A percentile compares a stretch with the other conserved stretches of the same genome.
Conservation (phyloP, 2,113 vertebrate genomes). For the Prolemur simus region DNA sequence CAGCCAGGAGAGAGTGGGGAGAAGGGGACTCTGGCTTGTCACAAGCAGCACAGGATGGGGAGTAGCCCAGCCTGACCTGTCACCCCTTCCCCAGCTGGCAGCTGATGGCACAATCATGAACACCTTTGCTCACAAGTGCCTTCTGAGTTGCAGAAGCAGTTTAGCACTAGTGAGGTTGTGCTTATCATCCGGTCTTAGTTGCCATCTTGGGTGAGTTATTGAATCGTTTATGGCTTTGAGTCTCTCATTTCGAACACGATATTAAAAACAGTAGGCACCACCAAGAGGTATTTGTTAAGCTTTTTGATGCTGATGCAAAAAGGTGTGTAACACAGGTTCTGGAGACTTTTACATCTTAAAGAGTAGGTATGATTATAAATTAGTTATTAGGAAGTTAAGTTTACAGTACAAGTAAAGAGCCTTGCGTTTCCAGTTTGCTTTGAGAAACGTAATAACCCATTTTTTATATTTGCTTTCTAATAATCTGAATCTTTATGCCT, state of each 20-base stretch:
- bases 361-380: not conserved
- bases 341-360: not conserved
- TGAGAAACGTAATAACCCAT: not conserved
- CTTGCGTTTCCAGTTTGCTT: not conserved
- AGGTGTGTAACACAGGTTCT: not conserved
- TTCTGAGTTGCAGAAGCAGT: not conserved
- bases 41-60: no score
- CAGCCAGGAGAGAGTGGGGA: no score
- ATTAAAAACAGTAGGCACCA: not conserved
- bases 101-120: slow-evolving; percentile 95
- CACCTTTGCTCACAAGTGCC: slow-evolving; percentile 98
- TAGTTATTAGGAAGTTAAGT: not conserved
- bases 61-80: not conserved
- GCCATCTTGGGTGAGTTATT: not conserved
- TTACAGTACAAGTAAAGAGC: not conserved
- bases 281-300: not conserved
- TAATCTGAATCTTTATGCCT: not conserved
- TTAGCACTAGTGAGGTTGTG: not conserved
- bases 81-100: slow-evolving; percentile 86
- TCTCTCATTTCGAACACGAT: not conserved
- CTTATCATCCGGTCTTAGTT: not conserved
- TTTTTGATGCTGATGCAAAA: not conserved
- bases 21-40: not conserved
- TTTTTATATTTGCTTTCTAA: slow-evolving; percentile 12
- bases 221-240: not conserved